Conservation (phyloP, 1,140 invertebrate species). For the Drosophila paulistorum region DNA sequence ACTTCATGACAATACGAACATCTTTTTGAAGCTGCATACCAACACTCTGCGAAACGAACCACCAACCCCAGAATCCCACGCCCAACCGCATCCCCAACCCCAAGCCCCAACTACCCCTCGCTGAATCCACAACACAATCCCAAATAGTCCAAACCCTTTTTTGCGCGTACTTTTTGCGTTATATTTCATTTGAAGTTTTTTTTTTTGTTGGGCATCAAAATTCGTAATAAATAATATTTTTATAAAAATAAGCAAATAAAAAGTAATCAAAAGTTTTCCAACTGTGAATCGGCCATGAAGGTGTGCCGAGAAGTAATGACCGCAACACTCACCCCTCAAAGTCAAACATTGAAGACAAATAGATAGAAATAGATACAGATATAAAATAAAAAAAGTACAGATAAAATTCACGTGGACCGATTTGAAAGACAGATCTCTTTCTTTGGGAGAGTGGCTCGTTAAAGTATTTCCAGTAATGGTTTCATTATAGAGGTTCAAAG, state of each 20-base stretch:
- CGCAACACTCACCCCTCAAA: background rate
- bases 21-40: constrained; percentile 7
- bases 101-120: background rate
- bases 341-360: background rate
- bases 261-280: constrained; percentile 42
- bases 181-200: constrained; percentile 18
- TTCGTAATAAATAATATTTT: constrained; percentile 10
- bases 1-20: constrained; percentile 9
- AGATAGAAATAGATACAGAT: background rate
- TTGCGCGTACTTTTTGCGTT: constrained; percentile 10
- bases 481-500: too few relatives aligned
- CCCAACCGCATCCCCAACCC: background rate
- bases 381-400: background rate
- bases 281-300: constrained; percentile 6
- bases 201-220: background rate
- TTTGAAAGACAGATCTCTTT: too few relatives aligned
- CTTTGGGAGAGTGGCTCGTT: too few relatives aligned
- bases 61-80: too few relatives aligned
- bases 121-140: constrained; percentile 2
- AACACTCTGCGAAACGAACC: constrained; percentile 4
- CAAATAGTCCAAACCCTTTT: constrained; percentile 7
- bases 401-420: background rate
- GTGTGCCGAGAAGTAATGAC: constrained; percentile 1
- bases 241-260: constrained; percentile 25
- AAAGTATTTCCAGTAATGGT: too few relatives aligned